Percentiles rank a stretch among this genome's conserved stretches.
Conservation (phyloP, 1,140 invertebrate species). For the Drosophila elegans region DNA sequence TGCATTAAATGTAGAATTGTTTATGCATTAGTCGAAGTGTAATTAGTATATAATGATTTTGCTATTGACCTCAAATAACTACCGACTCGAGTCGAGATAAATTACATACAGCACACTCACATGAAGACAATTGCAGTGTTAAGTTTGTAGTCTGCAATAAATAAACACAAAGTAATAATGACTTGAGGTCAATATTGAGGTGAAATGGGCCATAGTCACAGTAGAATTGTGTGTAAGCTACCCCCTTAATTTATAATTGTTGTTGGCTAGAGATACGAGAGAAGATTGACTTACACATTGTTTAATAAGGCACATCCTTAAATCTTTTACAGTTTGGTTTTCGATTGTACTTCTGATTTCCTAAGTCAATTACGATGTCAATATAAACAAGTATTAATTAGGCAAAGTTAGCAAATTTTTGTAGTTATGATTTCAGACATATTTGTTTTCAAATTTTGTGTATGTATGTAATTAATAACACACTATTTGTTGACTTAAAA, state of each 20-base stretch:
- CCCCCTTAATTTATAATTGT: neutral
- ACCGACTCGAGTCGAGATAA: conserved; percentile 10
- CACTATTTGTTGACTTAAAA: conserved; percentile 34
- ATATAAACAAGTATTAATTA: neutral
- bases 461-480: conserved; percentile 47
- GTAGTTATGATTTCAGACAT: neutral
- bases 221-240: conserved; percentile 3
- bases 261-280: neutral
- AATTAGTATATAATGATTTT: conserved; percentile 69
- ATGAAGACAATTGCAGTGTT: conserved; percentile 18
- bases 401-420: neutral
- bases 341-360: neutral
- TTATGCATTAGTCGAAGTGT: conserved; percentile 47
- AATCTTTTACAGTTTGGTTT: neutral
- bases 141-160: conserved; percentile 47
- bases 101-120: conserved; percentile 7
- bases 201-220: neutral
- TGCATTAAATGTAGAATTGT: conserved; percentile 49
- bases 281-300: conserved; percentile 1
- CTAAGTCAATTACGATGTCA: neutral
- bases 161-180: conserved; percentile 31
- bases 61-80: conserved; percentile 71
- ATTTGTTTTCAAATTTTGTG: neutral
- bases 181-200: no score
- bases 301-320: neutral